Base-by-base conservation (phyloP, 2,113 vertebrate genomes). In the Nibea coibor region DNA sequence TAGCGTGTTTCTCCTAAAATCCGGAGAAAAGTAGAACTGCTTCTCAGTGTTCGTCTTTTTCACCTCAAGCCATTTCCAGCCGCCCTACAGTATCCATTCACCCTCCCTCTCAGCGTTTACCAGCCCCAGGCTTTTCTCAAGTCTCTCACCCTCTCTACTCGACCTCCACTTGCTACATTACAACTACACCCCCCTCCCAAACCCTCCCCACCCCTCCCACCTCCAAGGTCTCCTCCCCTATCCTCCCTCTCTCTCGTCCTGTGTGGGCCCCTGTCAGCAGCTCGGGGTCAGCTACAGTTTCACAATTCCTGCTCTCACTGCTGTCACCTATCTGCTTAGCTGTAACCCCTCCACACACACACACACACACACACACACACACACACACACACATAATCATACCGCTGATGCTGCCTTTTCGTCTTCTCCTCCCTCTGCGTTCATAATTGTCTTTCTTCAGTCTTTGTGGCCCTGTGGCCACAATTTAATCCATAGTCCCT, bases 201-300 rank as follows among this genome's bases (percentile, higher is more conserved):
- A 82, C 53, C 22, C 82, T 26, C 24, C 82, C 71, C 83, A 75
- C 89, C 85, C 26, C 56, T 15, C 72, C 43, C 50, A 39, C 58
- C 2, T 35, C n/a, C 45, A 35, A 35, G 31, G 31, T 35, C 31
- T 35, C 35, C 28, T 61, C 58, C 28, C 15, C 5, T 17, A 5
- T 17, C 9, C 70, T 69, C 31, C 45, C 67, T 64, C 31, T 92
- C 68, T 74, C 69, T 94, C 87, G 7, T 54, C 81, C 88, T 94
- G 83, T 92, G 92, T 81, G 87, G 12, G 92, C 89, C 71, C 76
- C 83, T 8, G 83, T 82, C 73, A 81, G 81, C 71, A 75, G 89
- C 87, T 54, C 68, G 12, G 73, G 88, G 83, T 87, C 91, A 89
- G 91, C 93, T 95, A 94, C 93, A 84, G 92, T 95, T 95, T 95